Evolutionary conservation across 2,797 vertebrate species (phyloP).

Genomic region (Manis pentadactyla): DNA sequence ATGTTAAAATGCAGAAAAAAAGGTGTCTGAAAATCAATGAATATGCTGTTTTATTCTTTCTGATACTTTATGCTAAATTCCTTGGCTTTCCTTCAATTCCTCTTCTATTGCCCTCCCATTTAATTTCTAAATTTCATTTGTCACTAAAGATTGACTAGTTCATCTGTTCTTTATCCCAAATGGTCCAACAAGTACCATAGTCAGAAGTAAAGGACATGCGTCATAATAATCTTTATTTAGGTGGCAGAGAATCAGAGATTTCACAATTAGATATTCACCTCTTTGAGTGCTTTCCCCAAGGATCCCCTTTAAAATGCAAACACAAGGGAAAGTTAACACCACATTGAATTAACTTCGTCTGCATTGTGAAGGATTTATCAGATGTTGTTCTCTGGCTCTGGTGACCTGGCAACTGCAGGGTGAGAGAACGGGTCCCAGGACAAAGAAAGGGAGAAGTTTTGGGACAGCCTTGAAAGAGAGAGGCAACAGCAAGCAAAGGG

Average conservation of each 20-base stretch:
- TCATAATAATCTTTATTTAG: not conserved
- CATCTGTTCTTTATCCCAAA: not conserved
- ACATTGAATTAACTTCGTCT: not conserved
- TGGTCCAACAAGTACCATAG: not conserved
- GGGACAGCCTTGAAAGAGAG: not conserved
- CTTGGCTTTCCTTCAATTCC: conserved; percentile 12
- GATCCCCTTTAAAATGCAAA: conserved; percentile 40
- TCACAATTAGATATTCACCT: not conserved
- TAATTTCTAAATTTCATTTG: conserved; percentile 29
- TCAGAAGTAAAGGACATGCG: not conserved
- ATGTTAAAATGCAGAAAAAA: not conserved
- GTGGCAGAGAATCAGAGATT: not conserved
- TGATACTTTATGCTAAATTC: not conserved
- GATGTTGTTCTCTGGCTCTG: not conserved
- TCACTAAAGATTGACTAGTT: conserved; percentile 20
- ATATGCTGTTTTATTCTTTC: not conserved
- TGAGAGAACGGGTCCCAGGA: not conserved
- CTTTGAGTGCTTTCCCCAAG: not conserved
- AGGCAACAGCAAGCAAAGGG: not conserved
- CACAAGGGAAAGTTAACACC: not conserved
- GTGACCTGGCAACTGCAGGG: not conserved
- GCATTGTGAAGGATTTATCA: not conserved
- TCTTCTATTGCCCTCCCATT: not conserved
- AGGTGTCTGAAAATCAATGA: not conserved
- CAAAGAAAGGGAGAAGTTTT: not conserved